Evolutionary conservation across 2,113 vertebrate genomes (phyloP).

Genomic region (Nerophis ophidion): DNA sequence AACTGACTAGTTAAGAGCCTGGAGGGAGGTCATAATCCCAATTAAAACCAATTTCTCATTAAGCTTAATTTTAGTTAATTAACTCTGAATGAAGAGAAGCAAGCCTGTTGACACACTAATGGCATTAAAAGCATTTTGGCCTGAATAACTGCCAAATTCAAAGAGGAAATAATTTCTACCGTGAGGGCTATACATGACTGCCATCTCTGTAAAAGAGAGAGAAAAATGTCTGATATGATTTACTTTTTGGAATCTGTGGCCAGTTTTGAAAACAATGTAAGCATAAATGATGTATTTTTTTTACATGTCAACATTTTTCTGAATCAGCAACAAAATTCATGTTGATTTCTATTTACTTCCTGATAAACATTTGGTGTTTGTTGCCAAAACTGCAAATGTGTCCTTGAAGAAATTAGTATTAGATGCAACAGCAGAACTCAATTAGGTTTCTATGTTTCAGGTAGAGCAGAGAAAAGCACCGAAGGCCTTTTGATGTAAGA

Average conservation of each 20-base stretch:
- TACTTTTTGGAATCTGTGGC: not conserved
- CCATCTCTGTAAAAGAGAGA: not conserved
- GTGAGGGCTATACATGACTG: conserved; percentile 2
- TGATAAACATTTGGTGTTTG: not conserved
- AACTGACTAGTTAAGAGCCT: not conserved
- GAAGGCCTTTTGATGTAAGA: not conserved
- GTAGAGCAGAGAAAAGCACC: not conserved
- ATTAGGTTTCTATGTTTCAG: not conserved
- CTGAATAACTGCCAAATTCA: not conserved
- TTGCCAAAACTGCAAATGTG: not conserved
- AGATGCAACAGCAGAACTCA: not conserved
- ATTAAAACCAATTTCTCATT: not conserved
- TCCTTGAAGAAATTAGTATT: not conserved
- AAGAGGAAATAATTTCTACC: not conserved
- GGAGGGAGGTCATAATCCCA: not conserved
- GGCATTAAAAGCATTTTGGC: not conserved
- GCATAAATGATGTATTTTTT: not conserved
- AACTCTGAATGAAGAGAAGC: not conserved
- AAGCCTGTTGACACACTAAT: not conserved
- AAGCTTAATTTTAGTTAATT: not conserved
- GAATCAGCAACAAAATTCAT: not conserved
- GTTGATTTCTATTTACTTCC: not conserved
- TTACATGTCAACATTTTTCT: not conserved
- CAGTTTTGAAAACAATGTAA: not conserved
- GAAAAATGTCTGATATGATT: not conserved